Conservation (phyloP, 2,888 invertebrate genomes). For the Podabrus alpinus region DNA sequence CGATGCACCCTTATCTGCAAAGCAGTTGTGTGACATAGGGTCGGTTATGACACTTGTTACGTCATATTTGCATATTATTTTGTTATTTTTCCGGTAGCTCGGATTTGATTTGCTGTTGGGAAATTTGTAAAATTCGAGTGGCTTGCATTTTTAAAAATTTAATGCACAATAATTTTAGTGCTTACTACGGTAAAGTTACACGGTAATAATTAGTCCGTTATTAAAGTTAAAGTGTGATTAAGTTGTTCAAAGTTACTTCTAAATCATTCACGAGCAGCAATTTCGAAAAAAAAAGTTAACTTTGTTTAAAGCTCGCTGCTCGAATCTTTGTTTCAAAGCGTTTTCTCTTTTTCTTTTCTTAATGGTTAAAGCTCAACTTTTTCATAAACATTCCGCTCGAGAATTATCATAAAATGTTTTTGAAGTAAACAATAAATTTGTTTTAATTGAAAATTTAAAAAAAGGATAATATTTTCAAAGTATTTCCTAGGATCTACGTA, state of each 20-base stretch:
- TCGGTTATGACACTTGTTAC: constrained; percentile 34
- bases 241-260: neutral
- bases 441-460: neutral
- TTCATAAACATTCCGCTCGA: neutral
- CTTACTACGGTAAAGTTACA: neutral
- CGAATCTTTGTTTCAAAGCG: neutral
- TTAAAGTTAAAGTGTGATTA: neutral
- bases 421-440: neutral
- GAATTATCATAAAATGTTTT: neutral
- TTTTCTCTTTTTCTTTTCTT: neutral
- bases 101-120: constrained; percentile 28
- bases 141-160: neutral
- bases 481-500: neutral
- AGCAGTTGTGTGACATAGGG: constrained; percentile 25
- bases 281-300: neutral
- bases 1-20: constrained; percentile 31
- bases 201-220: neutral
- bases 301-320: neutral
- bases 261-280: neutral
- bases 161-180: neutral
- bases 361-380: neutral
- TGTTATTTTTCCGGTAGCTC: constrained; percentile 22
- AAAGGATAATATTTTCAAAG: neutral
- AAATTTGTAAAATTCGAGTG: neutral
- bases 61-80: constrained; percentile 28